Evolutionary conservation across 1,140 invertebrate species (phyloP), one percentile per base, ranked within the genome.

Genomic region (Zaprionus tsacasi): DNA sequence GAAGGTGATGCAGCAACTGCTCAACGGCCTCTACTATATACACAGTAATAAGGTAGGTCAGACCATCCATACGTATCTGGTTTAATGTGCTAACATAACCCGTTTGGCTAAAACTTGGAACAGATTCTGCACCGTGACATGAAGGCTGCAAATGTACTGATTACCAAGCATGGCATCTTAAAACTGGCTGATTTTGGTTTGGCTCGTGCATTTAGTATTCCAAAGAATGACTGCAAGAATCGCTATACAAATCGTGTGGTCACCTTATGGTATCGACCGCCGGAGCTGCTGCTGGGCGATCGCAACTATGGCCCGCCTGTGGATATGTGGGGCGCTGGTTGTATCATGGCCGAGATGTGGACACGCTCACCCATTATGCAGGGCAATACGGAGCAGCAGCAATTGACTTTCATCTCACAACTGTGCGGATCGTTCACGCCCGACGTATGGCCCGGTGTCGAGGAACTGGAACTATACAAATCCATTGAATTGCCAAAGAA

Each of bases 301-400:
- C 93, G 98, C 21, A 98, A 99, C 93, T 99, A 99, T 93, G 98
- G 98, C 0, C 97, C 98, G 10, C 96, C 98, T 0, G 98, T 99
- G 30, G 99, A 99, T 94, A 95, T 99, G 93, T 99, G 99, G 99
- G 98, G 98, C 11, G 98, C 98, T 30, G 99, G 99, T 0, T 99
- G 99, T 91, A 99, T 99, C 48, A 99, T 99, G 98, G 98, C 98
- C 0, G 98, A 99, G 93, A 98, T 99, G 97, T 99, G 99, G 99
- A 99, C 98, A 0, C 94, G 98, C 35, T 96, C 96, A 21, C 96
- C 96, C 1, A 96, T 97, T 63, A 96, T 96, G 95, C 96, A 98
- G 94, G 99, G 99, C 1, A 97, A 96, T 75, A 98, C 97, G 10
- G 98, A 99, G 91, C 98, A 99, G 83, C 97, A 99, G 87, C 99